phyloP scores from a whole-genome alignment of 2,797 vertebrate genomes.

The Gouania willdenowi region DNA sequence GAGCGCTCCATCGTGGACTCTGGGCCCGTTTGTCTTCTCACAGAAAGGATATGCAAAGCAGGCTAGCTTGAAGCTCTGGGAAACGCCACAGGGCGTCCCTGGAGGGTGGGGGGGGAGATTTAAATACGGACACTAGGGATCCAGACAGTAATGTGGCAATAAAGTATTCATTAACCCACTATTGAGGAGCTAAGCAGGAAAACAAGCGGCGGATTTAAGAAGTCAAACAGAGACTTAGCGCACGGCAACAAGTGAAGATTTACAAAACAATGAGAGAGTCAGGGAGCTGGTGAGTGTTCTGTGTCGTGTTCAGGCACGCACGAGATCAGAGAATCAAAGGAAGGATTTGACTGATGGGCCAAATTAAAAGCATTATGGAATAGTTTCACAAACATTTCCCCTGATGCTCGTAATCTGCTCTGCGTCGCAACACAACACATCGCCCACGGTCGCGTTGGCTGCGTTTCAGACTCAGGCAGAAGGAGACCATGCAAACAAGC shows the following conservation, averaged over 20 bases:
- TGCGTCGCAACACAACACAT: constrained; percentile 37
- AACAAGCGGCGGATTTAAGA: constrained; percentile 66
- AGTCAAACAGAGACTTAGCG: constrained; percentile 65
- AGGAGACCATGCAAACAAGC: constrained; percentile 45
- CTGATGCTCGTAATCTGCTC: constrained; percentile 38
- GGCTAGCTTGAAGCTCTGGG: constrained; percentile 72
- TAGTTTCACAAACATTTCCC: constrained; percentile 32
- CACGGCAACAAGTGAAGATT: constrained; percentile 36
- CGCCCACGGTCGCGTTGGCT: constrained; percentile 32
- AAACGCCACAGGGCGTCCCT: constrained; percentile 71
- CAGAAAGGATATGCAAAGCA: constrained; percentile 78
- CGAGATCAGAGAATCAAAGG: constrained; percentile 32
- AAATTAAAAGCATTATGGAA: constrained; percentile 37
- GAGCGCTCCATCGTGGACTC: constrained; percentile 54
- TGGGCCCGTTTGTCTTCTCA: constrained; percentile 65
- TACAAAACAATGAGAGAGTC: constrained; percentile 58
- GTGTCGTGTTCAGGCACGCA: constrained; percentile 34
- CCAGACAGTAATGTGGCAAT: constrained; percentile 69
- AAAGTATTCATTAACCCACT: constrained; percentile 76
- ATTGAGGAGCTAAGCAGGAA: constrained; percentile 63
- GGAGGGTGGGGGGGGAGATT: constrained; percentile 44
- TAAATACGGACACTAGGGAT: constrained; percentile 67
- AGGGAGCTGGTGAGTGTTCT: constrained; percentile 22
- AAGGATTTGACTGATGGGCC: constrained; percentile 15
- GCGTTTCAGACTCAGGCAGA: constrained; percentile 24